Base-by-base conservation (phyloP, 2,888 invertebrate species). In the Mamestra brassicae region DNA sequence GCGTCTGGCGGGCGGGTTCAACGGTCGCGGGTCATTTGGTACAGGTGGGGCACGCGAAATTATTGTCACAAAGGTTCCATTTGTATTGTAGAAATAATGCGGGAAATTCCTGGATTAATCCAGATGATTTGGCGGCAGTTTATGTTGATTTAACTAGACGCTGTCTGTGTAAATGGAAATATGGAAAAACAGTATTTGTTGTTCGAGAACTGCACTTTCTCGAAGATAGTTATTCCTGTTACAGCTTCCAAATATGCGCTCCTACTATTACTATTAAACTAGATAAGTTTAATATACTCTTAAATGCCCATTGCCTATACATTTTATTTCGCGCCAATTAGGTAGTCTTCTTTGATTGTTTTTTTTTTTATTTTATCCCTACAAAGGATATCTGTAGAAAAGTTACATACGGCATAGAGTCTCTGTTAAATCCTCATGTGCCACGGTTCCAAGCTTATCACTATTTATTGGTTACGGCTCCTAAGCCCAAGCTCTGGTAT, bases 1-100 rank as follows among this genome's bases (percentile, higher is more conserved):
- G 83, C 84, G 87, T 85, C 84, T 87, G 85, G 83, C 77, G 67
- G 84, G 72, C 55, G 84, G 78, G 92, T 91, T 92, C 90, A 92
- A 89, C 81, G 89, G 89, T 91, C 90, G 85, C 86, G 85, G 86
- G 71, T 83, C 84, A 85, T 85, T 88, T 86, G 83, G 84, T 82
- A 86, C 89, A 90, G 87, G 89, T 90, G 85, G 79, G 80, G 81
- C 83, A 85, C 83, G 83, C 87, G 72, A 83, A 87, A 84, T 81
- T 61, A 74, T 72, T 70, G 70, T 58, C 69, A 72, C 64, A 69
- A 57, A 67, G 63, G 58, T 64, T 62, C 10, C 26, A 10, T 55
- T 75, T 73, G 61, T 75, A 52, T 74, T 34, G n/a, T 58, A 7
- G 4, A 45, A 7, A 54, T 66, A 61, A 45, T 60, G 78, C 61